Conservation (phyloP, 2,797 vertebrate species). For the Apogon hyalosoma region DNA sequence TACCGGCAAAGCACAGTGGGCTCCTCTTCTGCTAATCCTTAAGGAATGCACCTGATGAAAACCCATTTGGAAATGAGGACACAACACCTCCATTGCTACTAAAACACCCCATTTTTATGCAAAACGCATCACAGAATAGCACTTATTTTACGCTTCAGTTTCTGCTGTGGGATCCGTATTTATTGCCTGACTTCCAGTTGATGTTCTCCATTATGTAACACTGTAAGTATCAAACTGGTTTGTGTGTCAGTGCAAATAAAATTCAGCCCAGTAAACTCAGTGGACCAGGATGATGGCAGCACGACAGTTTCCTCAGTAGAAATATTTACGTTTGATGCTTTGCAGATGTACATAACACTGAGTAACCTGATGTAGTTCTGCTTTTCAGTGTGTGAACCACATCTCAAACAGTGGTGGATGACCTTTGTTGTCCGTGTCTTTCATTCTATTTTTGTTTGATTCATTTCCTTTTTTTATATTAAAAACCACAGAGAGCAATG, state of each 20-base stretch:
- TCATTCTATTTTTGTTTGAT: neutral
- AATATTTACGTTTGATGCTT: neutral
- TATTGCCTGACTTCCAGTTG: neutral
- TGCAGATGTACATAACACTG: neutral
- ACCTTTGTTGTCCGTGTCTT: conserved; percentile 36
- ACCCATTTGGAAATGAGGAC: conserved; percentile 50
- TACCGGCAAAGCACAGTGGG: conserved; percentile 48
- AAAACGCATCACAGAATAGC: conserved; percentile 11
- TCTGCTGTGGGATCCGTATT: too few species aligned
- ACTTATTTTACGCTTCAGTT: neutral
- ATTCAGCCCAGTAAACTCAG: conserved; percentile 5
- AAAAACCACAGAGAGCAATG: neutral
- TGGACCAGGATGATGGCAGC: neutral
- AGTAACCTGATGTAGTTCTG: conserved; percentile 5
- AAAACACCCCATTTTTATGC: conserved; percentile 14
- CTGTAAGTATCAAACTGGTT: neutral
- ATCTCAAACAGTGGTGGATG: conserved; percentile 33
- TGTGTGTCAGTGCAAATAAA: neutral
- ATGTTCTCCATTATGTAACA: conserved; percentile 16
- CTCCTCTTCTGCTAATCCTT: conserved; percentile 72
- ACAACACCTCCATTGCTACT: conserved; percentile 35
- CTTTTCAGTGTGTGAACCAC: neutral
- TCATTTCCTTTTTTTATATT: neutral
- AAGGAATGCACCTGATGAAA: conserved; percentile 65
- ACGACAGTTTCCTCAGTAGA: neutral